Evolutionary conservation across 2,797 vertebrate species (phyloP).

Genomic region (Eulemur mongoz): DNA sequence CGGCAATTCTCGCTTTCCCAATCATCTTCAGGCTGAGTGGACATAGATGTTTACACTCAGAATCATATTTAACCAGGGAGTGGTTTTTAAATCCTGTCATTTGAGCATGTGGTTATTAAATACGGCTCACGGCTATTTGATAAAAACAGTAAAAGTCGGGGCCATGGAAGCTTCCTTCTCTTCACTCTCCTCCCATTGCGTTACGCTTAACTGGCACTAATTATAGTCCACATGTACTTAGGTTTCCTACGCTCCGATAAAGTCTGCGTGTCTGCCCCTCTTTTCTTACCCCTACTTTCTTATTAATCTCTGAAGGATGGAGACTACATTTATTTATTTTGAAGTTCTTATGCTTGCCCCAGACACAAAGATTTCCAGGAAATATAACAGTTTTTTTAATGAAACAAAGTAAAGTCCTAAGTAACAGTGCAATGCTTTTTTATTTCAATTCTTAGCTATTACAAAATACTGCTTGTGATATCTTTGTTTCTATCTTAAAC

Average conservation of each 20-base stretch:
- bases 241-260: background rate
- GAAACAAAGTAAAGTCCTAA: background rate
- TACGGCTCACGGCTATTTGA: background rate
- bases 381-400: background rate
- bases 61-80: background rate
- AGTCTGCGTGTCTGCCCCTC: background rate
- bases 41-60: fast-evolving
- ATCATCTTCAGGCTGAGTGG: background rate
- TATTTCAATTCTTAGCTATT: background rate
- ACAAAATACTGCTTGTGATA: background rate
- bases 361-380: background rate
- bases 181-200: background rate
- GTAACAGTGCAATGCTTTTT: background rate
- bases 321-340: background rate
- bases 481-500: background rate
- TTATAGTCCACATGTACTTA: background rate
- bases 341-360: background rate
- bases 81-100: background rate
- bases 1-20: background rate
- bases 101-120: background rate
- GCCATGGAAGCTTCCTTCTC: background rate
- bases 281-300: background rate
- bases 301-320: background rate
- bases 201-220: background rate
- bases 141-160: background rate